phyloP scores from a whole-genome alignment of 2,888 invertebrate species.

The Thumatha senex region DNA sequence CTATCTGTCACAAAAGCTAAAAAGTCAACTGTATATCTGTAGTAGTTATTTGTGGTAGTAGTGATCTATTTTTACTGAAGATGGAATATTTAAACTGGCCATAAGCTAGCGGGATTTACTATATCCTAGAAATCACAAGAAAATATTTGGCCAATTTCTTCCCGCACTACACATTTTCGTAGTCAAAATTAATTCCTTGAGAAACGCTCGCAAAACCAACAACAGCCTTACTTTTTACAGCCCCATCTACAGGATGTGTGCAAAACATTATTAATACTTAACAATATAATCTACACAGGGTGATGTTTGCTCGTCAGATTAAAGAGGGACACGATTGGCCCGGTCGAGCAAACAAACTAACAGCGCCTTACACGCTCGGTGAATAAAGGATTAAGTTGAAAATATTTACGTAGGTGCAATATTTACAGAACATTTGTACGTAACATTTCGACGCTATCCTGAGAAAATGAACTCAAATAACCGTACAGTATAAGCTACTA shows the following conservation, averaged over 20 bases:
- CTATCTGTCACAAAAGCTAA: too few species aligned
- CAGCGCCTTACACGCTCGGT: constrained; percentile 13
- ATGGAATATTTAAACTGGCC: too few species aligned
- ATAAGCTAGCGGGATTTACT: too few species aligned
- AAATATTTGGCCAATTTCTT: too few species aligned
- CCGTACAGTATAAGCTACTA: too few species aligned
- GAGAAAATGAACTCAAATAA: too few species aligned
- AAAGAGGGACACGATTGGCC: constrained; percentile 27
- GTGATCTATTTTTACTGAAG: too few species aligned
- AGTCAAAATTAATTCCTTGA: background rate
- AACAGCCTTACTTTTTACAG: background rate
- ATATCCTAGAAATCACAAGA: too few species aligned
- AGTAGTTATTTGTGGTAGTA: too few species aligned
- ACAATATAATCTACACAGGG: constrained; percentile 25
- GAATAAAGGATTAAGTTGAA: constrained; percentile 19
- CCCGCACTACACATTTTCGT: too few species aligned
- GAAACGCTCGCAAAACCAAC: background rate
- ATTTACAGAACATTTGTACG: too few species aligned
- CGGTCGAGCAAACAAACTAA: constrained; percentile 21
- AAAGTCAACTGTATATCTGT: too few species aligned
- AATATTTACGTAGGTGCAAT: background rate
- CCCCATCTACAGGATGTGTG: constrained; percentile 6
- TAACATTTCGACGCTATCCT: background rate
- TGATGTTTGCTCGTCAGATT: constrained; percentile 32
- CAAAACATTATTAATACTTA: constrained; percentile 29